Conservation (phyloP, 2,888 invertebrate species). For the Drosophila gaucha region DNA sequence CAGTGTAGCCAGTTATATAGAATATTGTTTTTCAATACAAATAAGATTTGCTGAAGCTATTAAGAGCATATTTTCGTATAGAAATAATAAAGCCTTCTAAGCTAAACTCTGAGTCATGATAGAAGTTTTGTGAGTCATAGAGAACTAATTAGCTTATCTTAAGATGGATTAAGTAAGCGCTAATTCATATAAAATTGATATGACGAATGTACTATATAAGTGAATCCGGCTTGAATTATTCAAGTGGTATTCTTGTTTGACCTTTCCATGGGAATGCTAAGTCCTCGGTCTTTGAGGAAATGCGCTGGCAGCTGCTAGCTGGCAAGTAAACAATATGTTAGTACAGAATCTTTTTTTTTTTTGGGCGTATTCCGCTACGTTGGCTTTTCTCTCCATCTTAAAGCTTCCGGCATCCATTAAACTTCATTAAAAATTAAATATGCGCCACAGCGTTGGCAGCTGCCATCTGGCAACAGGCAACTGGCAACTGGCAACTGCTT, state of each 20-base stretch:
- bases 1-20: too few species aligned
- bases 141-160: not conserved
- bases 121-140: not conserved
- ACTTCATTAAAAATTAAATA: conserved; percentile 84
- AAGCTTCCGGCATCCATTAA: conserved; percentile 83
- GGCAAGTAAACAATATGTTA: conserved; percentile 45
- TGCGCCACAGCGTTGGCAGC: conserved; percentile 62
- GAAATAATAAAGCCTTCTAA: too few species aligned
- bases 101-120: not conserved
- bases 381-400: conserved; percentile 48
- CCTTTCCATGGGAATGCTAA: conserved; percentile 3
- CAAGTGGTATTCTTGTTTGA: conserved; percentile 15
- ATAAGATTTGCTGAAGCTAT: not conserved
- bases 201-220: conserved; percentile 1
- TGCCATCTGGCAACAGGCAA: conserved; percentile 21
- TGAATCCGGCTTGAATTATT: conserved; percentile 10
- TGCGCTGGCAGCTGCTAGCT: conserved; percentile 6
- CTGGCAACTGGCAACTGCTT: conserved; percentile 14
- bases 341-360: conserved; percentile 40
- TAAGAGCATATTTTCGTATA: too few species aligned
- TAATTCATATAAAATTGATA: not conserved
- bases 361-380: conserved; percentile 26
- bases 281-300: conserved; percentile 1
- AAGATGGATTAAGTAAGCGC: not conserved
- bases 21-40: not conserved